Evolutionary conservation across 2,797 vertebrate species (phyloP).

Genomic region (Pseudochaenichthys georgianus): DNA sequence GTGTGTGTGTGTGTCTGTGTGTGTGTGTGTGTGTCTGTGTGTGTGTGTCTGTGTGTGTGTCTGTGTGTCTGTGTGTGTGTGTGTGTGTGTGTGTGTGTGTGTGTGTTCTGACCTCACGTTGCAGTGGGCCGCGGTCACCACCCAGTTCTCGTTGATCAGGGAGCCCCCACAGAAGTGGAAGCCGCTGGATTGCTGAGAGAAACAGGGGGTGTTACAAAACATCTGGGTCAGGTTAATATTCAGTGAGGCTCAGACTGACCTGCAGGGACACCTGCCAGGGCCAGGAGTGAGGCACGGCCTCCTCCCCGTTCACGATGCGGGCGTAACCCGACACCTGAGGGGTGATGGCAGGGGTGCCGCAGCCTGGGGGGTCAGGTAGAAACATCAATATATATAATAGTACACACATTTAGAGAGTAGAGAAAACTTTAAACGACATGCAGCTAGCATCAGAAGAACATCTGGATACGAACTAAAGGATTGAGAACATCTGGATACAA

Average conservation of each 20-base stretch:
- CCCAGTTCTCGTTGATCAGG: slow-evolving; percentile 86
- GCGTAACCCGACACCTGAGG: slow-evolving; percentile 77
- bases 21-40: no score
- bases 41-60: no score
- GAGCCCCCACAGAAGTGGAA: slow-evolving; percentile 88
- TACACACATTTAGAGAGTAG: no score
- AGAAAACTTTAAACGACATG: no score
- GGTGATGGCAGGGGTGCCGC: slow-evolving; percentile 74
- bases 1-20: no score
- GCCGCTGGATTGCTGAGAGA: slow-evolving; percentile 78
- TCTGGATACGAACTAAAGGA: no score
- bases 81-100: no score
- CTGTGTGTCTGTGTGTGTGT: no score
- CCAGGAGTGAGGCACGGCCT: slow-evolving; percentile 86
- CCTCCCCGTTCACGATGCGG: slow-evolving; percentile 85
- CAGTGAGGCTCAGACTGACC: slow-evolving; percentile 64
- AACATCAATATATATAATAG: no score
- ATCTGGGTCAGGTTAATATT: not conserved
- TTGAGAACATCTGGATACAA: no score
- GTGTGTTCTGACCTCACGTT: slow-evolving; percentile 61
- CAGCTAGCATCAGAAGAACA: no score
- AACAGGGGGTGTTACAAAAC: no score
- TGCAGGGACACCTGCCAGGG: slow-evolving; percentile 89
- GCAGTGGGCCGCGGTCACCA: slow-evolving; percentile 85
- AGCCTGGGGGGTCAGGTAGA: slow-evolving; percentile 66